A percentile compares a stretch with the other conserved stretches of the same genome.
Evolutionary conservation across 2,113 vertebrate genomes (phyloP).

Genomic region (Oceanites oceanicus): DNA sequence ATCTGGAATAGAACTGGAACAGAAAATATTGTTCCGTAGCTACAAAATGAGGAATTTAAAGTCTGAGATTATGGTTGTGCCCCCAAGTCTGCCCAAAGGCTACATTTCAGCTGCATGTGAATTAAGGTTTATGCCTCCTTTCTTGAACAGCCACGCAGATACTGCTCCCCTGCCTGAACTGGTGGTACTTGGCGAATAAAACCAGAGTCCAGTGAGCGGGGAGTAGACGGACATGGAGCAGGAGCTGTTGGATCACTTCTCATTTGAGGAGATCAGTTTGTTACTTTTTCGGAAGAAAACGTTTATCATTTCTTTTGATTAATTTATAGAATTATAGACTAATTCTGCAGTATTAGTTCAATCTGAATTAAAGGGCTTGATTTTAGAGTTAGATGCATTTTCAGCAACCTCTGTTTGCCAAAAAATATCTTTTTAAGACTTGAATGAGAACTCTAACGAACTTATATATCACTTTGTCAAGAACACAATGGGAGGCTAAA

Average conservation of each 20-base stretch:
- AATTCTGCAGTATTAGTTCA: not conserved
- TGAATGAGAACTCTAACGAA: not conserved
- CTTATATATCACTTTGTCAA: not conserved
- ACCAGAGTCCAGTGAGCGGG: not conserved
- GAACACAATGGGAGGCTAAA: not conserved
- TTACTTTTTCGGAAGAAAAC: not conserved
- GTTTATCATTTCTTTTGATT: not conserved
- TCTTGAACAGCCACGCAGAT: not conserved
- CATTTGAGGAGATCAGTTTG: not conserved
- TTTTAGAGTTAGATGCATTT: not conserved
- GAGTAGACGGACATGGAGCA: not conserved
- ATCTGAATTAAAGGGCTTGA: not conserved
- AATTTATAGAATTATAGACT: not conserved
- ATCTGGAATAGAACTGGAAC: not conserved
- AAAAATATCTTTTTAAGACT: not conserved
- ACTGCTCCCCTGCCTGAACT: not conserved
- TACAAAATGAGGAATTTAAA: not conserved
- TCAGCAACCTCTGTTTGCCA: not conserved
- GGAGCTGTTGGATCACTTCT: not conserved
- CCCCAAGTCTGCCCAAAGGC: not conserved
- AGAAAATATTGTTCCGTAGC: not conserved
- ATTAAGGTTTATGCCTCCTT: not conserved
- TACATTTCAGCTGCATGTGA: rapidly evolving
- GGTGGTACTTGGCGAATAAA: not conserved
- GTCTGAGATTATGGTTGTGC: not conserved